phyloP scores from a whole-genome alignment of 2,797 vertebrate species.

The Hydrocynus forskahlii region DNA sequence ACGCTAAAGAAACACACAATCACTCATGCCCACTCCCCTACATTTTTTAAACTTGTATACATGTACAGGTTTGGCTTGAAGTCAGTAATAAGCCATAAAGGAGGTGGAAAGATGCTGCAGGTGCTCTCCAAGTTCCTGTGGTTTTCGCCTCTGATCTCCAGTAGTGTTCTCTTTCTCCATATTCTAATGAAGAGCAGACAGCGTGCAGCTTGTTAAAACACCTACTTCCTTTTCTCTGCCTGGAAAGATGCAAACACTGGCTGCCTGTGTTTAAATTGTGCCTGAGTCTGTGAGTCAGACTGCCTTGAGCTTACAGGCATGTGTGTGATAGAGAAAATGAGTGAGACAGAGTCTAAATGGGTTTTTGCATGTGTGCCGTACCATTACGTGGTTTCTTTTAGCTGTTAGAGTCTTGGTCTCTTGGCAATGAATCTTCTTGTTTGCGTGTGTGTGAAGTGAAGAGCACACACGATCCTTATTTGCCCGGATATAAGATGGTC shows the following conservation, averaged over 20 bases:
- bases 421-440: neutral
- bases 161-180: constrained; percentile 69
- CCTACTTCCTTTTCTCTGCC: constrained; percentile 68
- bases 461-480: constrained; percentile 20
- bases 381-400: neutral
- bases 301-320: constrained; percentile 30
- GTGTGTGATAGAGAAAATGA: constrained; percentile 18
- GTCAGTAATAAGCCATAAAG: constrained; percentile 66
- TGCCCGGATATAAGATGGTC: neutral
- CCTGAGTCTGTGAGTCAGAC: constrained; percentile 37
- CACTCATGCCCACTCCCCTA: neutral
- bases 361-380: neutral
- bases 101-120: constrained; percentile 62
- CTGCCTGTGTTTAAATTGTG: constrained; percentile 49
- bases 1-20: neutral
- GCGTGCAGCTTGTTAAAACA: constrained; percentile 69
- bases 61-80: constrained; percentile 16
- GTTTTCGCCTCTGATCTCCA: constrained; percentile 66
- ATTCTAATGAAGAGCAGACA: constrained; percentile 77
- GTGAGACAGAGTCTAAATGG: constrained; percentile 36
- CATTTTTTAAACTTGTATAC: neutral
- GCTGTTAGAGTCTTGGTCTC: neutral
- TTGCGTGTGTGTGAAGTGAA: constrained; percentile 26
- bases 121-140: constrained; percentile 70
- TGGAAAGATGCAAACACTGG: constrained; percentile 59